Base-by-base conservation (phyloP, 92 coral and sea anemone species). In the Porites rus region DNA sequence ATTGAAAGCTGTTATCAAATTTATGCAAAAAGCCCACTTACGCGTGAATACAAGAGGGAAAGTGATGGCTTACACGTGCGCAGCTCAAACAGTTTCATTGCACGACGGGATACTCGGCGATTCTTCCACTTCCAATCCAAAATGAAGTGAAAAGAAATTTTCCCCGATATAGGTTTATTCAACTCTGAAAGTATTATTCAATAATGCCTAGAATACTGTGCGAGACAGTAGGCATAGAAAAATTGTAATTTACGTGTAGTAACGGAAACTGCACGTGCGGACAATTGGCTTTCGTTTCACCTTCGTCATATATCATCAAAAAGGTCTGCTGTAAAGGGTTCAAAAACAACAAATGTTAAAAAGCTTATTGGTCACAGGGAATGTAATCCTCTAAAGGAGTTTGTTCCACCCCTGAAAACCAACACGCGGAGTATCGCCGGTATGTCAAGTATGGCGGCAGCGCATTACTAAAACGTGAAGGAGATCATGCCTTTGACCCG, bases 361-460 rank as follows among this genome's bases (percentile, higher is more conserved):
- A 56, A n/a, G 63, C 60, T 70, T 58, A 81, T 70, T 58, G 69
- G 77, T 70, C 58, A 81, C 77, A 77, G 77, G 61, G 46, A 70
- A 56, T 70, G 69, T 81, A 69, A 81, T 70, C 86, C 68, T 28
- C 67, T 81, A 81, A 28, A 67, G 17, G 54, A 56, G 21, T 81
- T 73, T 58, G 85, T 81, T 81, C 85, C 87, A 83, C 87, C 64
- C 38, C 38, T 50, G 72, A 24, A 60, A 74, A 72, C 6, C 64
- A 7, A 73, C 80, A 74, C 80, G 51, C 64, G 64, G 19, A 83
- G 51, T 52, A 83, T 83, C 74, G 59, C 72, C 59, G 65, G 80
- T 17, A 83, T 76, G 62, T 31, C 74, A 74, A 22, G 73, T 59
- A 83, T 83, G 87, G 87, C 87, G 80, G 87, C 74, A 74, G 65